These are phyloP conservation scores for Anadara kagoshimensis DNA, from an alignment of 1,140 invertebrate genomes.

Conservation along the genomic window DNA sequence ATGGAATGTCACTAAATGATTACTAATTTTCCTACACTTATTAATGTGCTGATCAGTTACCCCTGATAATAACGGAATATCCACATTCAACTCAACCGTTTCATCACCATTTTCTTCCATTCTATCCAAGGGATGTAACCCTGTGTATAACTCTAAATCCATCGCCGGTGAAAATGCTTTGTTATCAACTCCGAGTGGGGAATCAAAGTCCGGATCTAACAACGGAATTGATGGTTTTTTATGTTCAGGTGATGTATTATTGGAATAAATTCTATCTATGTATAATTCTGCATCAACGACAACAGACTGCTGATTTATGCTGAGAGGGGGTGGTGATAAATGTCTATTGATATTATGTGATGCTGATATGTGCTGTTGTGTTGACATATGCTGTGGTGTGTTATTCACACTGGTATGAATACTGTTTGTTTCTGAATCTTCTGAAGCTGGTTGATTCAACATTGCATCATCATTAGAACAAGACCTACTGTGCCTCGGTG, in stretches of 20 bases:
- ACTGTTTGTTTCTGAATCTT: conserved; percentile 53
- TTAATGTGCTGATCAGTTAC: conserved; percentile 51
- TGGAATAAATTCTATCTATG: conserved; percentile 38
- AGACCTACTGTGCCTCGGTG: conserved; percentile 29
- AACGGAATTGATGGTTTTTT: conserved; percentile 5
- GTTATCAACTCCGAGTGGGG: conserved; percentile 8
- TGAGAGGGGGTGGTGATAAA: too few species aligned
- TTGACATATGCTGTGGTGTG: conserved; percentile 2
- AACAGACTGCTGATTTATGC: conserved; percentile 17
- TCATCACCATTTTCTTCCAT: conserved; percentile 11
- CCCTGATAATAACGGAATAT: conserved; percentile 39
- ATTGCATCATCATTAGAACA: conserved; percentile 40
- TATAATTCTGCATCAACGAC: conserved; percentile 42
- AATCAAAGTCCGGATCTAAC: conserved; percentile 39
- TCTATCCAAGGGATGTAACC: background rate
- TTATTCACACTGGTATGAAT: conserved; percentile 30
- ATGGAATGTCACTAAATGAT: conserved; percentile 43
- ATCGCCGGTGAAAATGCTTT: background rate
- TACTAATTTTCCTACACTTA: conserved; percentile 46
- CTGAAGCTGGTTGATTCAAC: conserved; percentile 47
- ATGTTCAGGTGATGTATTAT: conserved; percentile 8
- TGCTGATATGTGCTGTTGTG: conserved; percentile 10
- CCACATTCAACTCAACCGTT: conserved; percentile 6
- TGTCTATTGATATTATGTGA: too few species aligned
- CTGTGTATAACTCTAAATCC: background rate